phyloP scores from a whole-genome alignment of 2,797 vertebrate genomes.

The Sebastes alutus region DNA sequence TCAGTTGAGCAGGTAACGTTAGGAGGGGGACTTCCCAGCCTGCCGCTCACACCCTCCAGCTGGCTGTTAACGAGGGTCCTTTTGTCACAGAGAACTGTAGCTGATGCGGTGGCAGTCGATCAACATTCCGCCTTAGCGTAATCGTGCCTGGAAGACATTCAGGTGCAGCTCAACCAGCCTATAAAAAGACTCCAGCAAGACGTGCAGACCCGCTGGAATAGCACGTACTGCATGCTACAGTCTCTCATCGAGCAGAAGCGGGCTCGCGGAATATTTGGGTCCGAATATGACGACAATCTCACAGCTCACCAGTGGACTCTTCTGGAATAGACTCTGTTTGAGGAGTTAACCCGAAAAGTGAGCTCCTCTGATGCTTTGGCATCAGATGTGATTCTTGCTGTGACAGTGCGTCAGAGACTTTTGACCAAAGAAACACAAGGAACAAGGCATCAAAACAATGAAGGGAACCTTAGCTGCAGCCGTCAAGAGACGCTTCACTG shows the following conservation, averaged over 20 bases:
- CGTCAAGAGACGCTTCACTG: constrained; percentile 6
- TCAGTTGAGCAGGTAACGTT: too few species aligned
- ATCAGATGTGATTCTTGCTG: constrained; percentile 38
- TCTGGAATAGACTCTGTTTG: background rate
- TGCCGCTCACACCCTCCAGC: background rate
- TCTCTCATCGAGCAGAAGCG: background rate
- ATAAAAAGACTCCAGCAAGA: background rate
- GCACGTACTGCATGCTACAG: background rate
- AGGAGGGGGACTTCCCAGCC: background rate
- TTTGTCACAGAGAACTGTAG: background rate
- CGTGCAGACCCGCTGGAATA: background rate
- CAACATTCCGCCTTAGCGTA: background rate
- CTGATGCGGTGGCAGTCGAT: background rate
- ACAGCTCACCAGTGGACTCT: background rate
- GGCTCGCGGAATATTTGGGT: background rate
- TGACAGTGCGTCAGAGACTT: constrained; percentile 23
- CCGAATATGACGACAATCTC: background rate
- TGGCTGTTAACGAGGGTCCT: background rate
- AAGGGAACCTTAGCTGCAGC: constrained; percentile 26
- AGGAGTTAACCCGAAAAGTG: constrained; percentile 21
- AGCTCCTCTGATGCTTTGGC: background rate
- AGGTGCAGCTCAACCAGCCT: background rate
- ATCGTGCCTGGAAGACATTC: background rate
- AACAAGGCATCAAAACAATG: constrained; percentile 26
- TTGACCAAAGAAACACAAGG: constrained; percentile 17